Evolutionary conservation across 92 coral and sea anemone species (phyloP).

Genomic region (Scolanthus callimorphus): DNA sequence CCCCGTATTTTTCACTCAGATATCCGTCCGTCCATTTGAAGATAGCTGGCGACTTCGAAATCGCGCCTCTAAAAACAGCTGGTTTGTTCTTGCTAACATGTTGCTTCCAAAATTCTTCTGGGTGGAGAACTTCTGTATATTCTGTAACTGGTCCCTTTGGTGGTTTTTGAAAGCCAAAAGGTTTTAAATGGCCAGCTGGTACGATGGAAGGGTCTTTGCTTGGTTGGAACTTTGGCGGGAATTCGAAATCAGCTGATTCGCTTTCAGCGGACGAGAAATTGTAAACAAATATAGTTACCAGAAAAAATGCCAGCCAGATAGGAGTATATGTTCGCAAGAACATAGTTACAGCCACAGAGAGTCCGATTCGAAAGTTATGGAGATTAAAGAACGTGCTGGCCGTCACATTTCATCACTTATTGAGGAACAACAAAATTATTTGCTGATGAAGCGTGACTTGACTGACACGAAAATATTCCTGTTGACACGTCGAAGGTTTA

Average conservation of each 20-base stretch:
- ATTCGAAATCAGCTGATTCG: slow-evolving; percentile 42
- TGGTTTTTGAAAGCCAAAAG: slow-evolving; percentile 75
- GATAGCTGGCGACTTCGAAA: slow-evolving; percentile 75
- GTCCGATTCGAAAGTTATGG: too few species aligned
- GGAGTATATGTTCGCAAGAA: too few species aligned
- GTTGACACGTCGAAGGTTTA: too few species aligned
- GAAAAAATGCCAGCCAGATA: too few species aligned
- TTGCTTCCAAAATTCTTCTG: slow-evolving; percentile 78
- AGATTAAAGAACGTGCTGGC: too few species aligned
- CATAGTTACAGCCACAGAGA: too few species aligned
- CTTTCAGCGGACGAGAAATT: too few species aligned
- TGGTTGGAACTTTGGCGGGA: slow-evolving; percentile 73
- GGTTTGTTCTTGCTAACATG: slow-evolving; percentile 70
- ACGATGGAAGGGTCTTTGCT: slow-evolving; percentile 35
- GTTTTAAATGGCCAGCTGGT: slow-evolving; percentile 79
- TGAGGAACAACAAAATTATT: too few species aligned
- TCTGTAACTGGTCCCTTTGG: slow-evolving; percentile 85
- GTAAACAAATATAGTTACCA: too few species aligned
- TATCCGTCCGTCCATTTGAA: slow-evolving; percentile 75
- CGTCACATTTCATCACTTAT: too few species aligned
- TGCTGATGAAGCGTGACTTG: too few species aligned
- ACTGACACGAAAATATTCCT: too few species aligned
- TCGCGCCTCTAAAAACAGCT: slow-evolving; percentile 78
- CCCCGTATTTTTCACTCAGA: slow-evolving; percentile 67
- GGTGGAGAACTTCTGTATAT: slow-evolving; percentile 60